Evolutionary conservation across 2,797 vertebrate species (phyloP).

Genomic region (Rallus crepitans): DNA sequence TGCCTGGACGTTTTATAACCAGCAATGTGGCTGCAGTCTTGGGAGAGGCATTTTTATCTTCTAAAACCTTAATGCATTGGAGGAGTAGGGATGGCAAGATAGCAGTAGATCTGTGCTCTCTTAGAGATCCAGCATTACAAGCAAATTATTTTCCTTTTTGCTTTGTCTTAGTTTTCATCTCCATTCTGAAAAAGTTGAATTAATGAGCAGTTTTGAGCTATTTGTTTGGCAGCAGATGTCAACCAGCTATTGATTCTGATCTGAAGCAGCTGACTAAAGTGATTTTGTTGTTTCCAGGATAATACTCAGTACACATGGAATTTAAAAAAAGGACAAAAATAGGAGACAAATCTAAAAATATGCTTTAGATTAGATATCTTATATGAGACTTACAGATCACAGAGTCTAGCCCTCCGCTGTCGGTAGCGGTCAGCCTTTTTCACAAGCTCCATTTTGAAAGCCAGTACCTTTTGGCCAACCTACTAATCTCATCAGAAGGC

Average conservation of each 20-base stretch:
- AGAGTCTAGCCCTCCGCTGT: not conserved
- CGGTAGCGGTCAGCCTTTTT: not conserved
- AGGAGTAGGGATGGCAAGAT: not conserved
- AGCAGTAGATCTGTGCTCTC: not conserved
- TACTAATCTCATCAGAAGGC: not conserved
- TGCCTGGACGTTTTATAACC: not conserved
- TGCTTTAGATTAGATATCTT: not conserved
- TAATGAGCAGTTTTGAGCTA: conserved; percentile 47
- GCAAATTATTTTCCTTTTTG: conserved; percentile 31
- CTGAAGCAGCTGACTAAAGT: conserved; percentile 47
- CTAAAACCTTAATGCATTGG: not conserved
- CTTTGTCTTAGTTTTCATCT: conserved; percentile 45
- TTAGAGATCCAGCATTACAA: not conserved
- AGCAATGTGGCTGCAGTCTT: not conserved
- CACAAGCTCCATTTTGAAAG: not conserved
- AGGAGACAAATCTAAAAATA: not conserved
- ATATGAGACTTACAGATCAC: not conserved
- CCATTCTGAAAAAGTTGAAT: conserved; percentile 32
- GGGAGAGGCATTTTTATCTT: not conserved
- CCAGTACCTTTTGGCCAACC: not conserved
- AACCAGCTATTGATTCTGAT: conserved; percentile 55
- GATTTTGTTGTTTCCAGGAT: conserved; percentile 27
- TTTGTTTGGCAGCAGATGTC: conserved; percentile 64
- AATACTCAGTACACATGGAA: conserved; percentile 11
- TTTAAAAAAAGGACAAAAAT: not conserved